Evolutionary conservation across 37 sponge, comb jelly and placozoan genomes (phyloP), one percentile per base, ranked within the genome.

Genomic region (Halichondria panicea): DNA sequence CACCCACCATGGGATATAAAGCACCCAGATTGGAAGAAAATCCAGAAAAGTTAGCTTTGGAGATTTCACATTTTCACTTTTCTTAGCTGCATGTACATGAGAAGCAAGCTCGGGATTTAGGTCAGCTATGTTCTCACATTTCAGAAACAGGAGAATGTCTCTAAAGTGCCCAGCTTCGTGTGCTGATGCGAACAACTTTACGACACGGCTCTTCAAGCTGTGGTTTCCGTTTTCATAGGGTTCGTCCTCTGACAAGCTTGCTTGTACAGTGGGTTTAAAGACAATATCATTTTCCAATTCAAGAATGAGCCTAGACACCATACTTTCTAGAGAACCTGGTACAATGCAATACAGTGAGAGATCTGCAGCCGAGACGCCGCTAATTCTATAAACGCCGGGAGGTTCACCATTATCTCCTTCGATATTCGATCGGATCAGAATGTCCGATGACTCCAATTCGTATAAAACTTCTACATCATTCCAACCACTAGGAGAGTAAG

Each of bases 1-100:
- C 35, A 89, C 0, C 81, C 82, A 81, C 79, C 82, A 85, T 15
- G 95, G 95, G 37, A 94, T 80, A 53, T 80, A 87, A 7, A 76
- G 42, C 1, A 65, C 65, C 95, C 95, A 94, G 24, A 46, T 36
- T 21, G 95, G 95, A 1, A 94, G 77, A 2, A 69, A 54, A 12
- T 91, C 87, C 11, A 81, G 75, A 60, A 79, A 81, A 9, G 72
- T 76, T 1, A 81, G 4, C 28, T 35, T 50, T 1, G 60, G 44
- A 31, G 37, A 0, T 3, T 11, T 36, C 36, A 57, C 34, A 9
- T 70, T 45, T 57, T 71, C 61, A n/a, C 32, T 15, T 15, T 63
- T 2, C 24, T n/a, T 53, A 28, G 2, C 32, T 38, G 57, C 18
- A n/a, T 15, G 1, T 15, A 21, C 7, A 9, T 11, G n/a, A 46